Conservation (phyloP, 2,888 invertebrate genomes). For the Acanthosoma haemorrhoidale region DNA sequence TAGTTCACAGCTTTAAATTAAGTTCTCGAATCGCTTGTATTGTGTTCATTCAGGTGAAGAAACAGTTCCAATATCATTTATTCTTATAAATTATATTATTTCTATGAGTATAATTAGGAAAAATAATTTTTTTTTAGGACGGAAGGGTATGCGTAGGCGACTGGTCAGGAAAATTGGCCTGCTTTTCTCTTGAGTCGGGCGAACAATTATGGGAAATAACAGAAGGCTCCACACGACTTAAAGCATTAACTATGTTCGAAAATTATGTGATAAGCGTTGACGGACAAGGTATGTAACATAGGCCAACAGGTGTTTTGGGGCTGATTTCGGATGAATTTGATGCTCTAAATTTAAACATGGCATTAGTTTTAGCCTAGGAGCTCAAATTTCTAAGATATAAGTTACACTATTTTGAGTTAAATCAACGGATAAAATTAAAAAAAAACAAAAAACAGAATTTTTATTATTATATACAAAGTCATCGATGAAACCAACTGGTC, state of each 20-base stretch:
- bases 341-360: too few relatives aligned
- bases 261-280: constrained; percentile 63
- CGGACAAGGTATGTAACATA: constrained; percentile 60
- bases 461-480: too few relatives aligned
- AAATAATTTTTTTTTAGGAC: constrained; percentile 53
- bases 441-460: too few relatives aligned
- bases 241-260: constrained; percentile 57
- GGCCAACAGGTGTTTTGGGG: too few relatives aligned
- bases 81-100: background rate
- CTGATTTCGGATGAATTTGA: too few relatives aligned
- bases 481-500: too few relatives aligned
- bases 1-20: constrained; percentile 61
- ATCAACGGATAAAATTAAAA: too few relatives aligned
- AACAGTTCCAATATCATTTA: background rate
- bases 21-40: constrained; percentile 58
- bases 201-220: constrained; percentile 45
- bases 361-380: too few relatives aligned
- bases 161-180: constrained; percentile 65
- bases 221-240: constrained; percentile 63
- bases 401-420: too few relatives aligned
- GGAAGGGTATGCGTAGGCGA: constrained; percentile 62
- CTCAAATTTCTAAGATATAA: too few relatives aligned
- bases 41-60: background rate
- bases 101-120: background rate
- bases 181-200: constrained; percentile 54